Evolutionary conservation across 37 sponge, comb jelly and placozoan genomes (phyloP).

Genomic region (Spongilla lacustris): DNA sequence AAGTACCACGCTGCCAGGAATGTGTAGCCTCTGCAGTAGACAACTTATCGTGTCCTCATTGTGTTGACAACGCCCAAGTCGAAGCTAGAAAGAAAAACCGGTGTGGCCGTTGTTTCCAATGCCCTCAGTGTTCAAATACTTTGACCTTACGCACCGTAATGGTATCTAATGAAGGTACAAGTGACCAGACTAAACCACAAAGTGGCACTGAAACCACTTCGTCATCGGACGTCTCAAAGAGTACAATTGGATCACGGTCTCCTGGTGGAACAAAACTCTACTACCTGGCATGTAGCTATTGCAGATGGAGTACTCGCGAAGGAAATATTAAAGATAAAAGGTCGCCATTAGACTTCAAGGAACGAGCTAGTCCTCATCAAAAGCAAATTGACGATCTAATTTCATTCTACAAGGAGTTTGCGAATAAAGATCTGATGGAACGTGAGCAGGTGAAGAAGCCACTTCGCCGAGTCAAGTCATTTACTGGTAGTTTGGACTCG

Average conservation of each 20-base stretch:
- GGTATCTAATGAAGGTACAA: conserved; percentile 50
- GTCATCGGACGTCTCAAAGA: not conserved
- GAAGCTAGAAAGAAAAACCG: conserved; percentile 57
- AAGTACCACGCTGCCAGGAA: conserved; percentile 58
- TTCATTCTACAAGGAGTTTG: conserved; percentile 58
- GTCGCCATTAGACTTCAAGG: conserved; percentile 69
- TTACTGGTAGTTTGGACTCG: conserved; percentile 45
- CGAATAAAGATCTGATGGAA: conserved; percentile 35
- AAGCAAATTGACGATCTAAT: conserved; percentile 36
- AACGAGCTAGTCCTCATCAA: conserved; percentile 38
- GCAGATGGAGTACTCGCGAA: conserved; percentile 80
- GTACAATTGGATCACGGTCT: not conserved
- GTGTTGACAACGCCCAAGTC: conserved; percentile 53
- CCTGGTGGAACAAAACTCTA: conserved; percentile 71
- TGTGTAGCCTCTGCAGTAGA: conserved; percentile 59
- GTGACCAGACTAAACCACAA: conserved; percentile 23
- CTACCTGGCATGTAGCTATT: conserved; percentile 68
- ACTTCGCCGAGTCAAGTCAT: conserved; percentile 18
- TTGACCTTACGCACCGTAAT: conserved; percentile 56
- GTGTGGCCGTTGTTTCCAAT: conserved; percentile 70
- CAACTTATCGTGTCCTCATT: conserved; percentile 71
- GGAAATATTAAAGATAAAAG: conserved; percentile 65
- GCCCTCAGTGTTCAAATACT: conserved; percentile 60
- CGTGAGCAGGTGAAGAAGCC: conserved; percentile 41
- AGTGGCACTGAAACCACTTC: not conserved